Evolutionary conservation across 2,888 invertebrate species (phyloP).

Genomic region (Ochropleura leucogaster): DNA sequence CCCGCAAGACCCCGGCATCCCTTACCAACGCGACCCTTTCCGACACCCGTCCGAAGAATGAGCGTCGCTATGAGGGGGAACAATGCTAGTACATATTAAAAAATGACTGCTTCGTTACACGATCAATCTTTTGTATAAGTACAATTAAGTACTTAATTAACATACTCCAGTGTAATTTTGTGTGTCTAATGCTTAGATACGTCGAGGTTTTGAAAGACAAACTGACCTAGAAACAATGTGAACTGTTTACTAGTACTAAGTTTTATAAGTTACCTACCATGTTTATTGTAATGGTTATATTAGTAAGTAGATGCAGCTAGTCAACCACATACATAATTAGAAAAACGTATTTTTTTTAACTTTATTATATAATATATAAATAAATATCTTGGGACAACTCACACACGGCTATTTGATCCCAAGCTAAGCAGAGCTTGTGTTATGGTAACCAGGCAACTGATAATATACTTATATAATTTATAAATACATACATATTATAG

Average conservation of each 20-base stretch:
- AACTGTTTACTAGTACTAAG: constrained; percentile 8
- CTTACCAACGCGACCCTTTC: constrained; percentile 81
- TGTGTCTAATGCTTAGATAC: constrained; percentile 10
- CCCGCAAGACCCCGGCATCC: constrained; percentile 91
- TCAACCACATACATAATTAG: neutral
- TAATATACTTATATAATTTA: too few relatives aligned
- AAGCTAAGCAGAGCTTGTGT: too few relatives aligned
- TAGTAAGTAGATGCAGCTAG: neutral
- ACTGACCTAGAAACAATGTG: constrained; percentile 6
- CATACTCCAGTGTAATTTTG: constrained; percentile 10
- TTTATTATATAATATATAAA: too few relatives aligned
- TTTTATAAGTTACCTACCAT: neutral
- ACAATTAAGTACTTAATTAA: constrained; percentile 5
- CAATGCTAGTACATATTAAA: constrained; percentile 87
- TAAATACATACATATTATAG: too few relatives aligned
- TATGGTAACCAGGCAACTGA: too few relatives aligned
- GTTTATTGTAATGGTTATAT: constrained; percentile 5
- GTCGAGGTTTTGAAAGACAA: constrained; percentile 10
- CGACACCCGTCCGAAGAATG: constrained; percentile 92
- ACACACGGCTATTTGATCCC: too few relatives aligned
- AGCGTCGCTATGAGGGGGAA: constrained; percentile 94
- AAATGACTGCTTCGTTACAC: constrained; percentile 26
- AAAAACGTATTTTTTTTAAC: neutral
- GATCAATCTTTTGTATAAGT: constrained; percentile 23
- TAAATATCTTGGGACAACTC: too few relatives aligned